Evolutionary conservation across 2,113 vertebrate genomes (phyloP), one percentile per base, ranked within the genome.

Genomic region (Grammomys dolichurus): DNA sequence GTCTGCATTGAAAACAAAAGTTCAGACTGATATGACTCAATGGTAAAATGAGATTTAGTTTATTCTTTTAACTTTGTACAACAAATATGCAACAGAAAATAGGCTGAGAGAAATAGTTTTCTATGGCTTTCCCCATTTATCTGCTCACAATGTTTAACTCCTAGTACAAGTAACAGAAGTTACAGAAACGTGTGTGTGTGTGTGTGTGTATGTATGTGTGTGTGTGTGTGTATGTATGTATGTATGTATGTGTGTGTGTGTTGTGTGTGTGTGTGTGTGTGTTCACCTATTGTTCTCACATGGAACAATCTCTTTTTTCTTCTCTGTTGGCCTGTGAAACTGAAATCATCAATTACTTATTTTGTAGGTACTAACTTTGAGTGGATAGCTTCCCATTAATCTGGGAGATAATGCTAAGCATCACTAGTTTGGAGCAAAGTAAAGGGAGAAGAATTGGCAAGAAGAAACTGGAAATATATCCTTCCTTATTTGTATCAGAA

Each of bases 231-330:
- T 78, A 9, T 91, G 94, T 93, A 73, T 73, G 6, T 80, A 40
- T 10, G 22, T 65, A 24, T 65, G 63, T 28, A 16, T 48, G 2
- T 7, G 48, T 77, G 60, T 63, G 24, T 26, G 22, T 65, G 63
- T 65, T 40, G 63, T 28, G 9, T 65, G 26, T 65, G 63, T 65
- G 65, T 78, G 12, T 91, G 94, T 93, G 77, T 73, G 6, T 80
- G 96, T 73, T 96, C 93, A 96, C 86, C 95, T 95, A 65, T 85
- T 93, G 80, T 89, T 70, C 75, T 95, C 67, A 80, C 5, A 19
- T 58, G 56, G 33, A 33, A 60, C 65, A 69, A 75, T 84, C 48
- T 73, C 43, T 11, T 33, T 93, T 90, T 65, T 70, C 26, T 89
- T 96, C n/a, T 95, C 85, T 75, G 48, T 80, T 82, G 93, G 28